Percentiles rank a stretch among this genome's conserved stretches.
phyloP scores from a whole-genome alignment of 2,888 invertebrate species.

The Physocephala rufipes region DNA sequence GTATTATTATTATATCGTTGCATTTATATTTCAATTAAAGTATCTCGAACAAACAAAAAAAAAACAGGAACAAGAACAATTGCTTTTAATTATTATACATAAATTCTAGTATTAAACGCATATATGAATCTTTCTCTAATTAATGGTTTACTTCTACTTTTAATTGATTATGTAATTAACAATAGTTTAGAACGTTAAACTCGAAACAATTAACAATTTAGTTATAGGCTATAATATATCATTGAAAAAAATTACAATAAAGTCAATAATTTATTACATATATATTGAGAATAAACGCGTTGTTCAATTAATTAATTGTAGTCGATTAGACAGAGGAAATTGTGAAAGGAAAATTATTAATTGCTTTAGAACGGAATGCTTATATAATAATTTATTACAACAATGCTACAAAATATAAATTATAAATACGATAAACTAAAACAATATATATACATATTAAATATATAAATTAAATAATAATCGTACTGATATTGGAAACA shows the following conservation, averaged over 20 bases:
- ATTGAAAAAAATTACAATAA: constrained; percentile 11
- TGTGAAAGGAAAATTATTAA: constrained; percentile 25
- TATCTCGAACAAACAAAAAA: background rate
- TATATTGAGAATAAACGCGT: constrained; percentile 21
- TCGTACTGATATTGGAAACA: constrained; percentile 2
- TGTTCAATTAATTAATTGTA: constrained; percentile 33
- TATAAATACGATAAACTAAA: constrained; percentile 8
- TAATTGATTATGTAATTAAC: constrained; percentile 18
- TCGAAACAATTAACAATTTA: constrained; percentile 14
- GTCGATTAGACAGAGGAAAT: constrained; percentile 9
- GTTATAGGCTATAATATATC: constrained; percentile 19
- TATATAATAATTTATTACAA: constrained; percentile 33
- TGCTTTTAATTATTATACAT: constrained; percentile 30
- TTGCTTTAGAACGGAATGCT: constrained; percentile 35
- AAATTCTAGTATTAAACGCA: constrained; percentile 2
- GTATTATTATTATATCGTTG: constrained; percentile 20
- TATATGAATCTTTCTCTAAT: constrained; percentile 16
- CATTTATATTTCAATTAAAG: constrained; percentile 13
- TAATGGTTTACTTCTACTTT: constrained; percentile 23
- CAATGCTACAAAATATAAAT: constrained; percentile 31
- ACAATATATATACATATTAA: constrained; percentile 26
- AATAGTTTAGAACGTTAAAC: constrained; percentile 20
- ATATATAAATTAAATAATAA: constrained; percentile 23
- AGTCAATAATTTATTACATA: constrained; percentile 34
- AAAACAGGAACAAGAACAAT: constrained; percentile 26